Evolutionary conservation across 2,797 vertebrate species (phyloP), one percentile per base, ranked within the genome.

Genomic region (Microctenopoma lineatum): DNA sequence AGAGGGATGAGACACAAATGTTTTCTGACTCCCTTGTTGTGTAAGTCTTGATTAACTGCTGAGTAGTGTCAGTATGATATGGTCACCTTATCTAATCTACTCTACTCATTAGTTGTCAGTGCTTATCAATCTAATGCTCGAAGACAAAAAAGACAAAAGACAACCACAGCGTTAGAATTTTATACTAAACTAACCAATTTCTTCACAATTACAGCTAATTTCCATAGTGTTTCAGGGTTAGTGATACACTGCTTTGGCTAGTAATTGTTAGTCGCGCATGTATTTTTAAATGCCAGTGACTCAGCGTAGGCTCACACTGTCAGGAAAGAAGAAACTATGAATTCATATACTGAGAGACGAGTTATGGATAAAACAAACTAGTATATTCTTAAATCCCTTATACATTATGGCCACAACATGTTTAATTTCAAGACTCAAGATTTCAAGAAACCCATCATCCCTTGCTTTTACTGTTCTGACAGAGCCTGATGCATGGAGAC

Each of bases 401-500:
- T 25, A 56, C 38, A 67, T 56, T 13, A 71, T 11, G 21, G 25
- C 47, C 34, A 4, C 25, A 66, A 7, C 36, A 36, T 11, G 60
- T 79, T 63, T 56, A 42, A 14, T 62, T 57, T 67, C 48, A 21
- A 21, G 21, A 21, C 2, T 21, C 21, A 21, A 21, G 21, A 21
- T 21, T 21, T 21, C 21, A 21, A 21, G 21, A 16, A 77, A 52
- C 50, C 50, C 45, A 45, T 5, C 1, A 2, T 66, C 45, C 25
- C 7, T 26, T 13, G 42, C 48, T 34, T 5, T 59, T 59, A 54
- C 46, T 0, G 1, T 7, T 67, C 71, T 73, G 65, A 82, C 70
- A 42, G 55, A 81, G 42, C 44, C 54, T 57, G 77, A 84, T 77
- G 70, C 68, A 59, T 3, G 18, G 51, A 75, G 83, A 81, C 84